Evolutionary conservation across 2,888 invertebrate genomes (phyloP), one percentile per base, ranked within the genome.

Genomic region (Hypomecis atomaria): DNA sequence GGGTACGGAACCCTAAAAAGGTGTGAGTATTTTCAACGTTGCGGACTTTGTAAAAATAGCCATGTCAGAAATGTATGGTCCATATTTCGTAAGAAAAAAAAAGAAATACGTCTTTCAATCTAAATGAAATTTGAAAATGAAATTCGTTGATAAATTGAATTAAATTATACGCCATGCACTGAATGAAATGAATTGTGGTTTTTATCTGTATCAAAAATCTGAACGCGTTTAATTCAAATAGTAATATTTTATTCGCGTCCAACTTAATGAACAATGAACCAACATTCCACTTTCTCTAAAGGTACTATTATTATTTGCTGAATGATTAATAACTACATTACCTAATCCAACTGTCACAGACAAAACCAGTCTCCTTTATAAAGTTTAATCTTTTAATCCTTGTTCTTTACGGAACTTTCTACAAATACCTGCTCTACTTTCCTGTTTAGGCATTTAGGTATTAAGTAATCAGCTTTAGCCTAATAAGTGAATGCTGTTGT

Each of bases 401-500:
- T 23, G 23, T 23, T 47, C 42, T 11, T 43, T 34, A 48, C 34
- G 43, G 40, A 64, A 38, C 65, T 65, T 60, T 65, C 57, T 48
- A 65, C 42, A 11, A 61, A 60, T 64, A 65, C 65, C 60, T 53
- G 65, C 57, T 65, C 60, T 23, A 65, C 57, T 58, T 65, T 58
- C 65, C 57, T 53, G 60, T 65, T 61, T 57, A 60, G 65, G 65
- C 48, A 60, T 57, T 65, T 60, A 57, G 56, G 57, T 64, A 65
- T 65, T 65, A 61, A 53, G 65, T 65, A 65, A 65, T 55, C 33
- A 52, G 43, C n/a, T 44, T 65, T 43, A 44, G 65, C 34, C 60
- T 42, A 57, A 65, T 65, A 70, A 65, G 68, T 70, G 65, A 70
- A 62, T 47, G 63, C 59, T 47, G 57, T 59, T 65, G 65, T 65